Evolutionary conservation across 1,140 invertebrate genomes (phyloP).

Genomic region (Drosophila persimilis): DNA sequence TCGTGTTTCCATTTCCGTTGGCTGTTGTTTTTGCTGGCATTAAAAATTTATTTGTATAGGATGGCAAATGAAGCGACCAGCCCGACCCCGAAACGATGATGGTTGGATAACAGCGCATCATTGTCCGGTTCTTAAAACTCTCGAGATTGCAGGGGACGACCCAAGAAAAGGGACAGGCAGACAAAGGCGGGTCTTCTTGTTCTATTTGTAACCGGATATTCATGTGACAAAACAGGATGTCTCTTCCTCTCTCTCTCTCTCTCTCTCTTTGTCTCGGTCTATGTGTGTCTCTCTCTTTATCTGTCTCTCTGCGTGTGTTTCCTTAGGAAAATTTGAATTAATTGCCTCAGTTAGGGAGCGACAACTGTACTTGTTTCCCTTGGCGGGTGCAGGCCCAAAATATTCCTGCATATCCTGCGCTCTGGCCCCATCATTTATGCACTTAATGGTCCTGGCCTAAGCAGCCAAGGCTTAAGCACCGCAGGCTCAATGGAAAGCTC

Average conservation of each 20-base stretch:
- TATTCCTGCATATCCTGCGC: constrained; percentile 32
- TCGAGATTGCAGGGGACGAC: background rate
- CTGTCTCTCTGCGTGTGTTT: constrained; percentile 7
- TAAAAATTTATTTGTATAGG: constrained; percentile 59
- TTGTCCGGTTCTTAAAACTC: background rate
- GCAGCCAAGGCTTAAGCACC: constrained; percentile 14
- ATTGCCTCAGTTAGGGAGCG: constrained; percentile 18
- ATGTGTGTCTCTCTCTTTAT: background rate
- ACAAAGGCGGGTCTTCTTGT: background rate
- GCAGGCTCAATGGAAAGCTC: background rate
- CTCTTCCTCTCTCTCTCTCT: constrained; percentile 1
- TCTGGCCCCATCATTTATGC: constrained; percentile 61
- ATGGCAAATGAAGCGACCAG: constrained; percentile 52
- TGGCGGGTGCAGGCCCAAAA: constrained; percentile 23
- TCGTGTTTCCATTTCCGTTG: background rate
- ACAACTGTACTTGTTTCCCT: constrained; percentile 15
- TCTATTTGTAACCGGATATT: constrained; percentile 58
- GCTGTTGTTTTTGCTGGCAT: constrained; percentile 17
- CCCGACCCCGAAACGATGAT: constrained; percentile 18
- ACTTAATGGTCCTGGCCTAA: constrained; percentile 36
- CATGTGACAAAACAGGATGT: constrained; percentile 41
- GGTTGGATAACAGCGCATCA: background rate
- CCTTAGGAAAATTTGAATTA: constrained; percentile 43
- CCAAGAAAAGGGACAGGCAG: constrained; percentile 7
- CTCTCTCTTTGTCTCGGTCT: background rate